Evolutionary conservation across 1,140 invertebrate species (phyloP), one percentile per base, ranked within the genome.

Genomic region (Ostrea edulis): DNA sequence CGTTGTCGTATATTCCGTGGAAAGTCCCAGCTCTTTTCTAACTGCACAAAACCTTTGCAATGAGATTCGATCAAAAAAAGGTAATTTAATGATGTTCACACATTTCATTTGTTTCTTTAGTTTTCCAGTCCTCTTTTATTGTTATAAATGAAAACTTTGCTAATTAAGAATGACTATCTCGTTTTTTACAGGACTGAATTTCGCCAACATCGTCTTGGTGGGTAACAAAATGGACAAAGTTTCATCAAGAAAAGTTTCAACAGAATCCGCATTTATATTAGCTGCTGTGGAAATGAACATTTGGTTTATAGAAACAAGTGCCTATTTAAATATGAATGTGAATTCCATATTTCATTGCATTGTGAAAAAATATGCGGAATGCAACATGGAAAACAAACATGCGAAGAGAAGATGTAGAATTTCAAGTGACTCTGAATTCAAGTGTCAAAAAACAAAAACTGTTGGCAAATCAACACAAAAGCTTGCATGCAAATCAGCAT

Each of bases 271-370:
- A 25, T 71, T 71, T 25, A 71, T 35, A 29, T 8, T 71, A 14
- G 68, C 68, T 12, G 68, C 68, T 11, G 11, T 29, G 68, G 22
- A 71, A 25, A 71, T 29, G 68, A 71, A 71, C 8, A 71, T 71
- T 11, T 71, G n/a, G 68, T 71, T 71, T 35, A 12, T 71, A 71
- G 68, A 71, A 71, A 71, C 68, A 71, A 71, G 68, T 29, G 68
- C 68, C 5, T 71, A 29, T 71, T 71, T 71, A 25, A 71, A 71
- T 2, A 25, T 71, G 22, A 71, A 71, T 25, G 22, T 71, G 7
- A 25, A 25, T 29, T 29, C 22, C 29, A 9, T 71, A 71, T 71
- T 71, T 71, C 29, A 35, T 9, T 29, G 22, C 2, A 71, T 71
- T 58, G 0, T 58, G 9, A 58, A 58, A 4, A 58, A 58, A 58